Evolutionary conservation across 2,113 vertebrate species (phyloP).

Genomic region (Geococcyx californianus): DNA sequence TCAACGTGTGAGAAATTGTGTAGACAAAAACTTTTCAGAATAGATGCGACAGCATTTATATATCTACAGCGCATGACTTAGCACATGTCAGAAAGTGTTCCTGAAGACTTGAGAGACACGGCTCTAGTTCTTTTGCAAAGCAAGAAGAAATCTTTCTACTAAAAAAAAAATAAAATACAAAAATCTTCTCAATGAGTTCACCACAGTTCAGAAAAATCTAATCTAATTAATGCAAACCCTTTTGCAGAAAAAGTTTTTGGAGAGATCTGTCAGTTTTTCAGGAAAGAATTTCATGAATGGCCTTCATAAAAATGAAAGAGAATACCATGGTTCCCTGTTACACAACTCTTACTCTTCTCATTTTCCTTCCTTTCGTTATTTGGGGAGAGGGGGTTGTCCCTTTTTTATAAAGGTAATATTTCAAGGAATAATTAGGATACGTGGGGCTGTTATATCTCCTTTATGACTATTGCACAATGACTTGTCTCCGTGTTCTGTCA

Average conservation of each 20-base stretch:
- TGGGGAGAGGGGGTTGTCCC: fast-evolving
- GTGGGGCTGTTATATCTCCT: not conserved
- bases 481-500: not conserved
- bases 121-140: not conserved
- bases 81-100: not conserved
- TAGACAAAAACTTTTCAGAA: not conserved
- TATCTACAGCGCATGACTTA: not conserved
- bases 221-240: not conserved
- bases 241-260: not conserved
- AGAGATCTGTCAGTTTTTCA: not conserved
- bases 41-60: not conserved
- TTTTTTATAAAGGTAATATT: not conserved
- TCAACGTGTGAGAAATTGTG: not conserved
- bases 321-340: not conserved
- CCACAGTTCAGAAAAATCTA: not conserved
- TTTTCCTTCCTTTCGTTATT: not conserved
- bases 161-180: not conserved
- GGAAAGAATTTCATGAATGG: not conserved
- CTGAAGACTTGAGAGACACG: not conserved
- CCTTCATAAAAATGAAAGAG: not conserved
- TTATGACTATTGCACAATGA: not conserved
- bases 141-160: not conserved
- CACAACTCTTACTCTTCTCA: not conserved
- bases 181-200: not conserved
- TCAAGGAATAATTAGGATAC: not conserved